phyloP scores from a whole-genome alignment of 2,888 invertebrate genomes.

The Athalia circularis region DNA sequence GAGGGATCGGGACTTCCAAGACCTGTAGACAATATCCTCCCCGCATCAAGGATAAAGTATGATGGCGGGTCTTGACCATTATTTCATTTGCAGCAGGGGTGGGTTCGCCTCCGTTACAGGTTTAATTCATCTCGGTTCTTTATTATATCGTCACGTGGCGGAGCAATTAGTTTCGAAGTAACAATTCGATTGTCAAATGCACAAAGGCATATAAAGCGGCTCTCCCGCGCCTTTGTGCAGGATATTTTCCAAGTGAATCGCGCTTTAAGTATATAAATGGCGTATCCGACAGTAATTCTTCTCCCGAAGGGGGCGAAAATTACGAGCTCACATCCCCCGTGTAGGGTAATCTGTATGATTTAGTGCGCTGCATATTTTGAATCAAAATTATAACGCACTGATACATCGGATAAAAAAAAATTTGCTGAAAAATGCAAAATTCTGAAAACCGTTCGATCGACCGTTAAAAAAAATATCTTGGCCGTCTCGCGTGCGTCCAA shows the following conservation, averaged over 20 bases:
- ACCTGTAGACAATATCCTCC: too few species aligned
- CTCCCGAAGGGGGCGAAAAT: too few species aligned
- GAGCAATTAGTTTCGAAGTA: constrained; percentile 25
- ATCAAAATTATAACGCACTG: too few species aligned
- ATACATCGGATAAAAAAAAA: too few species aligned
- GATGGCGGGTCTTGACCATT: neutral
- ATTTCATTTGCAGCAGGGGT: neutral
- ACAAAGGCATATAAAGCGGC: constrained; percentile 18
- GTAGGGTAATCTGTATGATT: too few species aligned
- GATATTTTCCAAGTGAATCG: constrained; percentile 9
- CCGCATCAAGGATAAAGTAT: neutral
- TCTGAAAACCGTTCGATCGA: too few species aligned
- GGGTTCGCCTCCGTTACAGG: neutral
- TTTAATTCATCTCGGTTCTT: neutral
- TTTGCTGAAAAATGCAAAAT: too few species aligned
- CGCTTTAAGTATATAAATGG: constrained; percentile 3
- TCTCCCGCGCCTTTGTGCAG: constrained; percentile 11
- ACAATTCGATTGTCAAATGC: constrained; percentile 33
- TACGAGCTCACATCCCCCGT: too few species aligned
- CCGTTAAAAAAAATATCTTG: too few species aligned
- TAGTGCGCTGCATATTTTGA: too few species aligned
- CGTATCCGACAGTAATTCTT: constrained; percentile 14
- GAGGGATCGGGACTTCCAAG: too few species aligned
- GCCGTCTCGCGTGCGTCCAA: too few species aligned
- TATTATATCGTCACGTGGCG: constrained; percentile 8